phyloP scores from a whole-genome alignment of 1,140 invertebrate genomes.

The Ylistrum balloti region DNA sequence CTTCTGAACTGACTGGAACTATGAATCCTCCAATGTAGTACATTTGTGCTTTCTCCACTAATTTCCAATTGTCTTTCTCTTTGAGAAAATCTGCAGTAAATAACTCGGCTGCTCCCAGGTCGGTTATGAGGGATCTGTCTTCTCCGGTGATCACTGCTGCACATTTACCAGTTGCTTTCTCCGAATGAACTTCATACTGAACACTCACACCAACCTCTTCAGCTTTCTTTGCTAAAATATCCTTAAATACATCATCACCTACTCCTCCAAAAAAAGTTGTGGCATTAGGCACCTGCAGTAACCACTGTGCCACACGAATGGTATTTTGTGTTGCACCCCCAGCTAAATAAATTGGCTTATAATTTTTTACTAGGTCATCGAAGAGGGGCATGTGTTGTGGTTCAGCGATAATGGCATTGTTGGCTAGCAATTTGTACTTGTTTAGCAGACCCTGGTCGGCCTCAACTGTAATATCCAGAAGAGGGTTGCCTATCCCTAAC shows the following conservation, averaged over 20 bases:
- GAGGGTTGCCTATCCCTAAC: slow-evolving; percentile 96
- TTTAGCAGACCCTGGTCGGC: slow-evolving; percentile 90
- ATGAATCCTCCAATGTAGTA: slow-evolving; percentile 98
- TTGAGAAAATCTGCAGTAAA: slow-evolving; percentile 94
- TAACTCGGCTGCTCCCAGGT: slow-evolving; percentile 95
- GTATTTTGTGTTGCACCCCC: slow-evolving; percentile 98
- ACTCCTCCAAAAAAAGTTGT: slow-evolving; percentile 97
- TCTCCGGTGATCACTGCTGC: slow-evolving; percentile 86
- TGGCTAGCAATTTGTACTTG: slow-evolving; percentile 92
- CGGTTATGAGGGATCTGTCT: slow-evolving; percentile 95
- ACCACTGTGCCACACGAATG: slow-evolving; percentile 95
- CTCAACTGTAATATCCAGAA: slow-evolving; percentile 95
- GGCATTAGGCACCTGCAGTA: slow-evolving; percentile 89
- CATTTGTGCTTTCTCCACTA: slow-evolving; percentile 91
- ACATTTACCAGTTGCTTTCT: slow-evolving; percentile 91
- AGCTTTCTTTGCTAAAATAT: slow-evolving; percentile 93
- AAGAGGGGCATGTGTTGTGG: slow-evolving; percentile 87
- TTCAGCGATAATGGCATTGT: slow-evolving; percentile 97
- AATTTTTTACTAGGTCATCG: slow-evolving; percentile 73
- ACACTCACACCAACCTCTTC: slow-evolving; percentile 93
- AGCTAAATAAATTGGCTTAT: slow-evolving; percentile 93
- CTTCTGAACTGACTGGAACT: slow-evolving; percentile 94
- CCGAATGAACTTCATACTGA: slow-evolving; percentile 86
- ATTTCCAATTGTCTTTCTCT: slow-evolving; percentile 88
- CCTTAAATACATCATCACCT: slow-evolving; percentile 94